Base-by-base conservation (phyloP, 64 coral and sea anemone species). In the Astreopora myriophthalma region DNA sequence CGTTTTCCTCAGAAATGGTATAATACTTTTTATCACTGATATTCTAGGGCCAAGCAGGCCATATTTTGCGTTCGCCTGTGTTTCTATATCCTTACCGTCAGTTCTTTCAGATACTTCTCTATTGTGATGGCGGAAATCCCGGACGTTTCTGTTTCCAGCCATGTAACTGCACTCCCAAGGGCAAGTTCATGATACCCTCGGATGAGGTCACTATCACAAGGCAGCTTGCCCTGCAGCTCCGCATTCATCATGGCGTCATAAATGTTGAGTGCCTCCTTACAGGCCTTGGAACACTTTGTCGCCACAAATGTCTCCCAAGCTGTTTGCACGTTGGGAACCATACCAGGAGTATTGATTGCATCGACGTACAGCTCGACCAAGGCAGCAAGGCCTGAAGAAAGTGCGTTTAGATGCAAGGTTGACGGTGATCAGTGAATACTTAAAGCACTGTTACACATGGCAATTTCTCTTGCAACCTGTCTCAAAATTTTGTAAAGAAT, bases 241-340 rank as follows among this genome's bases (percentile, higher is more conserved):
- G 40, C 6, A 6, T 6, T 44, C 40, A 44, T 44, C 6, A 44
- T 6, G 40, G 40, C 40, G 40, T 89, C 60, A 52, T 94, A 94
- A 27, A 34, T 32, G 22, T 70, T 33, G 20, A 89, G 22, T 23
- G 92, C 92, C 8, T 20, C 44, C 34, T 63, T 75, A 1, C 57
- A 36, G 6, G 82, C 92, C 86, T 83, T 57, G 17, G 73, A 64
- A 74, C 92, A 94, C 51, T 94, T 94, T 42, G 64, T 88, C 20
- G 34, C 67, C 24, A 89, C 61, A 73, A 89, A 94, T 9, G 69
- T 72, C 10, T 89, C 86, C 92, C 92, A 94, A 8, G 92, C 92
- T 32, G 39, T 89, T 35, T 89, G 60, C 52, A 94, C 78, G 31
- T 94, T 94, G 23, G 92, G 92, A 73, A 94, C 75, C 6, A 76